Conservation (phyloP, 2,113 vertebrate genomes). For the Cephalopholis sonnerati region DNA sequence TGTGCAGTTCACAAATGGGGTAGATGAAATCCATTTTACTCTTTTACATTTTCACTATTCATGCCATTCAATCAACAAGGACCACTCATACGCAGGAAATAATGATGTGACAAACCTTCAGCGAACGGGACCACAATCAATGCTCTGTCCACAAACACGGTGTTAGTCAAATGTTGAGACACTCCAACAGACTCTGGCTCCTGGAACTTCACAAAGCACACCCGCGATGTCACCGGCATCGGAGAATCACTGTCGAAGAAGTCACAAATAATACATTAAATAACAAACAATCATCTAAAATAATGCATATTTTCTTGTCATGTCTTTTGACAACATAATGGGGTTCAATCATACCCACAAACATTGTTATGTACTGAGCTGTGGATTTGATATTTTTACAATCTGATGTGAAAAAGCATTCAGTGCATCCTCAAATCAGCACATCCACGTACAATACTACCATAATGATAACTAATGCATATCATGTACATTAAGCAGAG, state of each 20-base stretch:
- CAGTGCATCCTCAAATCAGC: neutral
- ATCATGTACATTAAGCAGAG: neutral
- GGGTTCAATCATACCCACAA: neutral
- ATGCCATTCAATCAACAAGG: slow-evolving; percentile 52
- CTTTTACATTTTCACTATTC: slow-evolving; percentile 31
- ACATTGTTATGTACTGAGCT: neutral
- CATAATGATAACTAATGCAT: neutral
- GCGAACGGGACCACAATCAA: slow-evolving; percentile 98
- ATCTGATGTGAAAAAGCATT: neutral
- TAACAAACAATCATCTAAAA: neutral
- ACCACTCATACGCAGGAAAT: slow-evolving; percentile 41
- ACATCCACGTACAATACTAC: neutral
- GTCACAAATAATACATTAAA: slow-evolving; percentile 10
- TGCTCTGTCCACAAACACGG: slow-evolving; percentile 99
- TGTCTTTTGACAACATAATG: neutral
- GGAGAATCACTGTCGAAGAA: slow-evolving; percentile 91
- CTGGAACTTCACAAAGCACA: slow-evolving; percentile 99
- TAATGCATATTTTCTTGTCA: too few relatives aligned
- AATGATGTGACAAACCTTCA: slow-evolving; percentile 93
- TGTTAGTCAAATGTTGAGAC: slow-evolving; percentile 98
- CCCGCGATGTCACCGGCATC: slow-evolving; percentile 96
- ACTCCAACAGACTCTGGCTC: slow-evolving; percentile 96
- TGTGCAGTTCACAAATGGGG: slow-evolving; percentile 30
- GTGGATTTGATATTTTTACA: neutral
- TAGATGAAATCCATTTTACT: neutral